A percentile compares a stretch with the other conserved stretches of the same genome.
Conservation (phyloP, 1,140 invertebrate species). For the Diploscapter pachys region DNA sequence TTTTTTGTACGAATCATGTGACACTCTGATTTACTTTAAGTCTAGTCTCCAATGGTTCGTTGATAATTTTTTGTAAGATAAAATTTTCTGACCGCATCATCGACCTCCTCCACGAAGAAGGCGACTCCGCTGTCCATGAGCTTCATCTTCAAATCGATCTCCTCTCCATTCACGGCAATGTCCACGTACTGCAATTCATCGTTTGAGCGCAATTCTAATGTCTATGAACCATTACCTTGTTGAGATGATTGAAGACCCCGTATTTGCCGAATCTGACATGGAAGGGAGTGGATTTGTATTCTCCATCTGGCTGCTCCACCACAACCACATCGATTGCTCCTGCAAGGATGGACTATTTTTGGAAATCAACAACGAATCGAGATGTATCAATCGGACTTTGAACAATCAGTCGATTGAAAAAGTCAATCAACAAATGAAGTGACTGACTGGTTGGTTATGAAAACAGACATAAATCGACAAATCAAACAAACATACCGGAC, state of each 20-base stretch:
- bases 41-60: no score
- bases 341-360: conserved; percentile 20
- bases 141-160: conserved; percentile 92
- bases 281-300: conserved; percentile 90
- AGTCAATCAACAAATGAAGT: no score
- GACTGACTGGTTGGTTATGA: no score
- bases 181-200: conserved; percentile 74
- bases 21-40: no score
- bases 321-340: conserved; percentile 98
- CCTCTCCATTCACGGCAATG: conserved; percentile 92
- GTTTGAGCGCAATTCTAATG: background rate
- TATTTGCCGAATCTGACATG: conserved; percentile 98
- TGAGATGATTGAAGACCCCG: conserved; percentile 85
- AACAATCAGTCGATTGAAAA: no score
- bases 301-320: conserved; percentile 90
- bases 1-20: no score
- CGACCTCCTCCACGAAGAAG: conserved; percentile 83
- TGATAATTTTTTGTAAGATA: no score
- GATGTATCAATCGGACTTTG: no score
- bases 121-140: conserved; percentile 95
- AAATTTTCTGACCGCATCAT: background rate
- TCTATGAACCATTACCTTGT: conserved; percentile 77
- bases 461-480: no score
- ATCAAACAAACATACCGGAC: no score
- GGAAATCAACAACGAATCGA: no score